Conservation (phyloP, 2,797 vertebrate species). For the Phoebastria nigripes region DNA sequence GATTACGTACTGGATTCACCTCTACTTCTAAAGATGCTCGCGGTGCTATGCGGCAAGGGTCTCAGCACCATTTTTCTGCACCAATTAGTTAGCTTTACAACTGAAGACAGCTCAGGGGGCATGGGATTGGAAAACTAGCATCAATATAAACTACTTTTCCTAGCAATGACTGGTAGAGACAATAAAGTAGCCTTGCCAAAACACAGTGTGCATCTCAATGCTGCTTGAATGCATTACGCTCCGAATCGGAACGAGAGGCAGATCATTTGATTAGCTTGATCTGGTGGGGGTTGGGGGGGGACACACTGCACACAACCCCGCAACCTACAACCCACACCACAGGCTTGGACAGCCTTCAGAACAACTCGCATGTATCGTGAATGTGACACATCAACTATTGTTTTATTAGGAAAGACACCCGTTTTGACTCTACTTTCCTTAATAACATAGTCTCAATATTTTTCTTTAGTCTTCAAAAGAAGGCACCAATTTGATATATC, state of each 20-base stretch:
- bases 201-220: neutral
- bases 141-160: neutral
- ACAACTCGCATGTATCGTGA: fast-evolving
- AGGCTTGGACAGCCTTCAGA: neutral
- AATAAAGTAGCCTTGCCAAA: neutral
- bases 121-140: neutral
- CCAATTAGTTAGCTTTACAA: neutral
- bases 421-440: neutral
- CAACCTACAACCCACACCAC: neutral
- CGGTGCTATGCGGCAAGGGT: neutral
- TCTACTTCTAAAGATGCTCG: neutral
- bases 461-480: neutral
- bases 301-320: neutral
- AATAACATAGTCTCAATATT: neutral
- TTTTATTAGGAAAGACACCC: neutral
- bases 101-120: neutral
- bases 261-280: neutral
- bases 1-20: neutral
- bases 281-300: no score
- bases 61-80: neutral
- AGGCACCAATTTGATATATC: neutral
- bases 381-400: neutral
- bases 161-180: neutral
- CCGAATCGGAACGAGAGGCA: neutral
- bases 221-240: neutral